Evolutionary conservation across 2,888 invertebrate species (phyloP), one percentile per base, ranked within the genome.

Genomic region (Micoletzkya japonica): DNA sequence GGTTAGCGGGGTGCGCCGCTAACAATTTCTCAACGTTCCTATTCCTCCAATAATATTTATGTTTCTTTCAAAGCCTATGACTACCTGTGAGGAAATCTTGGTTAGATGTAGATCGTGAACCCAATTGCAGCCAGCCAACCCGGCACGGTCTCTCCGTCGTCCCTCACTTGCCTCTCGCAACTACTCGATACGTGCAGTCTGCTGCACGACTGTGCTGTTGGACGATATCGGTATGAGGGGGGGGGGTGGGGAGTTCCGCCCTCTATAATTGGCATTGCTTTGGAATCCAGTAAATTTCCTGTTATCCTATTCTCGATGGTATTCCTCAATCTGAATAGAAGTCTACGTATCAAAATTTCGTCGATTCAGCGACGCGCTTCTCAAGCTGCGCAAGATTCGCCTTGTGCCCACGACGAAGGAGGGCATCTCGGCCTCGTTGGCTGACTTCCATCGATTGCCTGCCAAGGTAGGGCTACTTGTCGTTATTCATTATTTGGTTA

Each of bases 361-460:
- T 39, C 17, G 39, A 4, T 61, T 57, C 44, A 68, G 68, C 10
- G 68, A 68, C 26, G 49, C 30, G 30, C 7, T 68, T 4, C 36
- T 32, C 39, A 50, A 52, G 30, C 60, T 70, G 7, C 52, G 54
- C 0, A 68, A 70, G 7, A 69, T 77, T n/a, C 70, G 76, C 17
- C 70, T 79, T 4, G 68, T 79, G 24, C 79, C 79, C 34, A 58
- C 74, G 6, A 72, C 71, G 37, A 64, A 74, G 10, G 77, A 77
- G 26, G 68, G 70, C 14, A 75, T 77, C 26, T 60, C 74, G 10
- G 73, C 74, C 17, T 71, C 74, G 50, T 76, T 81, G 26, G 67
- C 77, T 39, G 74, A 78, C 59, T 84, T 82, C 68, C 74, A 79
- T 54, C 74, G 76, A 73, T 74, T 83, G n/a, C 78, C 82, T 1